Conservation (phyloP, 2,797 vertebrate species). For the Rhinogobio ventralis region DNA sequence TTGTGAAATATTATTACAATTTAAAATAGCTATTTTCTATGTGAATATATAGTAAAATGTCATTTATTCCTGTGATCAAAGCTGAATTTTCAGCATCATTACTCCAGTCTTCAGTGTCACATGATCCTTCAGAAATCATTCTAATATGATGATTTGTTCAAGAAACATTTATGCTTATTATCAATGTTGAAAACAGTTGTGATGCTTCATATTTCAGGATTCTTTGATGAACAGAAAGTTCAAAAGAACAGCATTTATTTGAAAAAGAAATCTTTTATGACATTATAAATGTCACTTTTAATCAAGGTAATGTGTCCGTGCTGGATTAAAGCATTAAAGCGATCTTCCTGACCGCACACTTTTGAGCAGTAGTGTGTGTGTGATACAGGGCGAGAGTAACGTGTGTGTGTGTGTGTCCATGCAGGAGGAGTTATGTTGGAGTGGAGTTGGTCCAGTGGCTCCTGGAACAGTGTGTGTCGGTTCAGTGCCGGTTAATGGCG, state of each 20-base stretch:
- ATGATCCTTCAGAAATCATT: neutral
- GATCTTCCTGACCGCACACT: neutral
- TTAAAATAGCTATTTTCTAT: neutral
- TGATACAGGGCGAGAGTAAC: neutral
- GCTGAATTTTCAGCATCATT: neutral
- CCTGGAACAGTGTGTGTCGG: constrained; percentile 91
- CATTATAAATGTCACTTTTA: neutral
- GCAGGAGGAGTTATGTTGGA: constrained; percentile 92
- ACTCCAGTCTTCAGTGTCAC: neutral
- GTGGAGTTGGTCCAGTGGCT: constrained; percentile 97
- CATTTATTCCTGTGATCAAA: neutral
- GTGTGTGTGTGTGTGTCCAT: constrained; percentile 15
- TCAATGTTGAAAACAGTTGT: neutral
- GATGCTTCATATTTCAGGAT: neutral
- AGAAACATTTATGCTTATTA: neutral
- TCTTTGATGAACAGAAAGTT: neutral
- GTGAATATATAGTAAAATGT: neutral
- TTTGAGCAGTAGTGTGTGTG: neutral
- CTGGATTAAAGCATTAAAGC: neutral
- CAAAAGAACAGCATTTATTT: neutral
- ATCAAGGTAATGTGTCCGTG: neutral
- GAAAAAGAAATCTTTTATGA: neutral
- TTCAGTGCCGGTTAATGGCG: constrained; percentile 89
- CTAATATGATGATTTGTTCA: neutral
- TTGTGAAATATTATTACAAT: neutral